A percentile compares a stretch with the other conserved stretches of the same genome.
Evolutionary conservation across 2,113 vertebrate species (phyloP).

Genomic region (Aepyceros melampus): DNA sequence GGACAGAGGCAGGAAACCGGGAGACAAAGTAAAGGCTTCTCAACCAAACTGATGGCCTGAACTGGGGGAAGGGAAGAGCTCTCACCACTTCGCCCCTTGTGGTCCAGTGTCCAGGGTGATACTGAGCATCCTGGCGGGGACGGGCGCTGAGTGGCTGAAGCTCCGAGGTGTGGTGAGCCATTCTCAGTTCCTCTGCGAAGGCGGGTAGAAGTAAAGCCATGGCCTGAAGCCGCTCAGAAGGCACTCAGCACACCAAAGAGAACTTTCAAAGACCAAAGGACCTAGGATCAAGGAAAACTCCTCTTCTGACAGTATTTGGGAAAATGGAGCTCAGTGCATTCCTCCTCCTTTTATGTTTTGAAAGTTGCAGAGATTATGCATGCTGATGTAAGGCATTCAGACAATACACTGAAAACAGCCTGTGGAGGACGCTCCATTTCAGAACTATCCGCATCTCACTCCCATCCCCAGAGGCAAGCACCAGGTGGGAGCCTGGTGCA

Average conservation of each 20-base stretch:
- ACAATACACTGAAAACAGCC: neutral
- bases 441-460: neutral
- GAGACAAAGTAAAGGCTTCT: neutral
- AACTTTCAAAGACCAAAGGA: neutral
- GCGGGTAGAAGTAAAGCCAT: neutral
- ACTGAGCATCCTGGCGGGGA: neutral
- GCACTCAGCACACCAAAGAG: neutral
- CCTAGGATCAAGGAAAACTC: neutral
- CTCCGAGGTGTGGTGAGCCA: neutral
- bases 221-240: neutral
- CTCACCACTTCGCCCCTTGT: neutral
- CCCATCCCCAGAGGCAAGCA: neutral
- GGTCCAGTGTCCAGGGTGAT: neutral
- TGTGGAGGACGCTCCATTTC: neutral
- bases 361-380: neutral
- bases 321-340: neutral
- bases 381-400: neutral
- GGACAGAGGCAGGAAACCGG: neutral
- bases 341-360: neutral
- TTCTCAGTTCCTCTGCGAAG: neutral
- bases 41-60: neutral
- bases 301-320: neutral
- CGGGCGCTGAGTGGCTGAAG: accelerated
- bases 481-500: too few relatives aligned
- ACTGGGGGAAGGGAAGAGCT: too few relatives aligned